Evolutionary conservation across 2,113 vertebrate genomes (phyloP), one percentile per base, ranked within the genome.

Genomic region (Cairina moschata): DNA sequence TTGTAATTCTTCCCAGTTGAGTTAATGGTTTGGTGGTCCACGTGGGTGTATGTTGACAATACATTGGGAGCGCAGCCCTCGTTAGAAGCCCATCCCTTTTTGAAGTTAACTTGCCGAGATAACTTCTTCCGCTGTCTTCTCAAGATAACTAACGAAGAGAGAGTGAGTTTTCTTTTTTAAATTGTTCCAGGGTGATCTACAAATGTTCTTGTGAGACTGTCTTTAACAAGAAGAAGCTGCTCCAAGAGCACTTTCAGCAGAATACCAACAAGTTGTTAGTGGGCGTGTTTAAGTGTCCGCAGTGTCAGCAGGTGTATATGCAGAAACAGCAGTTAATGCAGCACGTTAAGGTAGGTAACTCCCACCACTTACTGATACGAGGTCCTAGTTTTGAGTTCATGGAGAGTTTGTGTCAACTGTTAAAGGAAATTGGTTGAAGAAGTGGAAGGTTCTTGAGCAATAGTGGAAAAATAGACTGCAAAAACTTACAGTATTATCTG

Each of bases 181-280:
- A 90, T 80, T 94, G 46, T 96, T 97, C 44, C 97, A 99, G 99
- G 97, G 97, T 99, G 96, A 99, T 99, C 96, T 99, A 99, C 95
- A 99, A 99, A 98, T 99, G 99, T 91, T 99, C 99, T 48, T 99
- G 99, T 14, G 99, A 99, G 97, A 98, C 98, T 0, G 97, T 99
- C 88, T 99, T 99, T 97, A 99, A 99, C 97, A 99, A 99, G 97
- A 99, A 99, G 95, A 98, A 98, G 94, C 98, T 99, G 75, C 97
- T 99, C 26, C 98, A 98, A 89, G 99, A 99, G 87, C 99, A 99
- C 97, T 99, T 99, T 93, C 98, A 99, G 90, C 98, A 99, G 96
- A 98, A 99, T n/a, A 97, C 97, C 97, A 98, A 91, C 93, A 98
- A 98, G 94, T 92, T 98, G 31, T 96, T 99, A 63, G 98, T 98